Evolutionary conservation across 2,797 vertebrate genomes (phyloP).

Genomic region (Pseudotriccus pelzelni): DNA sequence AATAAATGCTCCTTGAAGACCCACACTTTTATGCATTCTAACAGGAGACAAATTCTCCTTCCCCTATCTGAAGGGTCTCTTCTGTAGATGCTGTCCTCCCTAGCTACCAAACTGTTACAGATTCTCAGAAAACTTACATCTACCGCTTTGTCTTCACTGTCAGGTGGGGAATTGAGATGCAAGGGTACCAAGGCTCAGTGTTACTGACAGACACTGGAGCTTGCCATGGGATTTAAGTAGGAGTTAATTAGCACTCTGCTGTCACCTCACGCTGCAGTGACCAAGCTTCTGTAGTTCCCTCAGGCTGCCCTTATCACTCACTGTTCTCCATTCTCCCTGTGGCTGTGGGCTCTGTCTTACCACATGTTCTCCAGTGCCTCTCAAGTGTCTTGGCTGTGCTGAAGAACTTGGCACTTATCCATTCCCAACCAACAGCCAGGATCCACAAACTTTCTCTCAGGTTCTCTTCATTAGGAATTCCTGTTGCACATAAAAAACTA

Average conservation of each 20-base stretch:
- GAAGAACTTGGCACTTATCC: background rate
- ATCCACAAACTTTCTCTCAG: background rate
- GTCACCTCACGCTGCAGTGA: background rate
- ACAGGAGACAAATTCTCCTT: background rate
- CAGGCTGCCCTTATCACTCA: background rate
- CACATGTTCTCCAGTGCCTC: background rate
- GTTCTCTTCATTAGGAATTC: background rate
- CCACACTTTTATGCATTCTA: background rate
- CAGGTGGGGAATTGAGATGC: background rate
- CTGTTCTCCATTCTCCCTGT: background rate
- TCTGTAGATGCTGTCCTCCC: background rate
- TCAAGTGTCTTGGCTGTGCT: background rate
- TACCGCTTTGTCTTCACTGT: background rate
- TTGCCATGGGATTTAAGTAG: background rate
- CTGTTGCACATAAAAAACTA: background rate
- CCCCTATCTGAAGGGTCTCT: background rate
- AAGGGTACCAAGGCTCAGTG: background rate
- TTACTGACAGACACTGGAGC: background rate
- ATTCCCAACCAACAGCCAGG: background rate
- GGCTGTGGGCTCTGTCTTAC: background rate
- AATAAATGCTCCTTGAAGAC: background rate
- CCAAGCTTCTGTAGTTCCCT: background rate
- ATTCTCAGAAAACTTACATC: background rate
- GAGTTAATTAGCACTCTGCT: background rate
- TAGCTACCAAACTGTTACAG: background rate